Evolutionary conservation across 1,140 invertebrate species (phyloP).

Genomic region (Caenorhabditis brenneri): DNA sequence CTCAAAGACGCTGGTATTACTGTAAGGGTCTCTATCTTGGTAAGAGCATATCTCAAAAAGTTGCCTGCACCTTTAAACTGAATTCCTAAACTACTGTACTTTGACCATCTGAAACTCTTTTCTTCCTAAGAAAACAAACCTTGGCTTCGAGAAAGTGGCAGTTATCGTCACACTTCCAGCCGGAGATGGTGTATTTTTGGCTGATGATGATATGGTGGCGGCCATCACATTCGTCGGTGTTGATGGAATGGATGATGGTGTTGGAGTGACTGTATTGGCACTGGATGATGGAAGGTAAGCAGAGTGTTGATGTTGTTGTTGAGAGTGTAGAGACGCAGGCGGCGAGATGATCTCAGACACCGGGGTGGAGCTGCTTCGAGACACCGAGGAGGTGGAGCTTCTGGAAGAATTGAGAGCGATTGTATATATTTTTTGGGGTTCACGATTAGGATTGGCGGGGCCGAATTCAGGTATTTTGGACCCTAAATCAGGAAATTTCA

Average conservation of each 20-base stretch:
- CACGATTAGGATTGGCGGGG: no score
- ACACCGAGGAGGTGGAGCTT: not conserved
- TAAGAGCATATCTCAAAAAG: no score
- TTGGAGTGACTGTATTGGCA: not conserved
- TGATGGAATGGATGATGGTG: not conserved
- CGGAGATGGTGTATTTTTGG: constrained; percentile 11
- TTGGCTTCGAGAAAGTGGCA: not conserved
- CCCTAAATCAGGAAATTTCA: not conserved
- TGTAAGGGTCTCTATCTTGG: no score
- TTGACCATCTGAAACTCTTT: no score
- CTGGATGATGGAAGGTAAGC: not conserved
- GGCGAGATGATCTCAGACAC: constrained; percentile 10
- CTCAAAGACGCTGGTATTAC: no score
- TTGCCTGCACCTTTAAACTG: no score
- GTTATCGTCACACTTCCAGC: constrained; percentile 24
- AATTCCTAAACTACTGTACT: no score
- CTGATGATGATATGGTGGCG: constrained; percentile 19
- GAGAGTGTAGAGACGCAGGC: constrained; percentile 13
- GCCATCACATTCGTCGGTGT: constrained; percentile 12
- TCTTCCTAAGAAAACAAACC: not conserved
- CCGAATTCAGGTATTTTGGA: not conserved
- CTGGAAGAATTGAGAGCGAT: not conserved
- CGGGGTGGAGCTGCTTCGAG: not conserved
- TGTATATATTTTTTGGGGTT: no score
- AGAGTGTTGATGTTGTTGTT: not conserved